These are phyloP conservation scores for Tychaedon coryphoeus DNA, from an alignment of 2,113 vertebrate species.

Conservation along the genomic window DNA sequence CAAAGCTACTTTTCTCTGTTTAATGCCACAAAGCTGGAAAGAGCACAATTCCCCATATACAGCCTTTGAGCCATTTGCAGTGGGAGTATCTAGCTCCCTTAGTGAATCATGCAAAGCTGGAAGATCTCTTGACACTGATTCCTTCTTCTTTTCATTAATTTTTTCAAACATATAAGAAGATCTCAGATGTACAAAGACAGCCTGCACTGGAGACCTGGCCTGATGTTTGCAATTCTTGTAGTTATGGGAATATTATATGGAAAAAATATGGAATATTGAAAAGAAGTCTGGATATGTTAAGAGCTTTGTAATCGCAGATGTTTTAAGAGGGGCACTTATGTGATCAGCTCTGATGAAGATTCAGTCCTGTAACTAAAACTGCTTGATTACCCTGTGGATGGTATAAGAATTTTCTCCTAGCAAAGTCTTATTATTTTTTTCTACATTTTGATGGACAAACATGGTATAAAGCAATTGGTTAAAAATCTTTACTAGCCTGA, in stretches of 20 bases:
- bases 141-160: constrained; percentile 4
- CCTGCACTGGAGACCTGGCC: neutral
- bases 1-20: constrained; percentile 2
- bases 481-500: neutral
- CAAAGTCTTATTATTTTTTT: neutral
- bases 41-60: neutral
- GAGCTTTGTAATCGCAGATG: neutral
- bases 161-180: constrained; percentile 1
- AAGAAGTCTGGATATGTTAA: neutral
- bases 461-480: neutral
- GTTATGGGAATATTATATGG: neutral
- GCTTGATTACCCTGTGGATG: neutral
- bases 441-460: neutral
- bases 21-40: neutral
- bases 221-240: neutral
- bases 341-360: neutral
- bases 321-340: neutral
- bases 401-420: neutral
- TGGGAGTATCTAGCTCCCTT: neutral
- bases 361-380: neutral
- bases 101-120: neutral
- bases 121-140: neutral
- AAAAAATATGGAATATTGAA: neutral
- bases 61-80: neutral
- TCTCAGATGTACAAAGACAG: neutral